Percentiles rank a stretch among this genome's conserved stretches.
These are phyloP conservation scores for Pseudobourletiella spinata DNA, from an alignment of 1,140 invertebrate species.

Conservation along the genomic window DNA sequence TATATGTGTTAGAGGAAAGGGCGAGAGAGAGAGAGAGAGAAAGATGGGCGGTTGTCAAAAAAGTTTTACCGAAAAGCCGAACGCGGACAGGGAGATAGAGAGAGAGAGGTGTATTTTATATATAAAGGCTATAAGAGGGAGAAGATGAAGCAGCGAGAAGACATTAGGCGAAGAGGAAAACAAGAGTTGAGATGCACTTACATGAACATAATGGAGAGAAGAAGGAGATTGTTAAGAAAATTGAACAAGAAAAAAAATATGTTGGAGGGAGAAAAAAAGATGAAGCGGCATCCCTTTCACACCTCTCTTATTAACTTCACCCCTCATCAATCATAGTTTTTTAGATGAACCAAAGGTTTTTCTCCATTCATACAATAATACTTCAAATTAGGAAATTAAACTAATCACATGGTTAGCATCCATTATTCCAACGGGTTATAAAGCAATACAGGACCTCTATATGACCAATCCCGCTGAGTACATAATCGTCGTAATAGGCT, in stretches of 20 bases:
- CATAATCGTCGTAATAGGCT: too few relatives aligned
- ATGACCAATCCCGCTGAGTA: neutral
- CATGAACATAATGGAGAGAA: neutral
- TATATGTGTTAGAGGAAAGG: too few relatives aligned
- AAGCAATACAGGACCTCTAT: neutral
- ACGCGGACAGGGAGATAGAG: too few relatives aligned
- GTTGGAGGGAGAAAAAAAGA: neutral
- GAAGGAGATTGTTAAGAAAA: neutral
- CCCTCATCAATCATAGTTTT: constrained; percentile 6
- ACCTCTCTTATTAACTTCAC: constrained; percentile 9
- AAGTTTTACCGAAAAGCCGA: too few relatives aligned
- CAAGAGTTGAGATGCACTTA: neutral
- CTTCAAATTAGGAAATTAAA: constrained; percentile 9
- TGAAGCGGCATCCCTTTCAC: constrained; percentile 6
- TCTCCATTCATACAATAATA: constrained; percentile 7
- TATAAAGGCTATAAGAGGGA: too few relatives aligned
- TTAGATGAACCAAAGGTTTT: constrained; percentile 2
- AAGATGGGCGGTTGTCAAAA: too few relatives aligned
- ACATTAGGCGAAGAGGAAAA: too few relatives aligned
- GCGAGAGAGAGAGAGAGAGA: too few relatives aligned
- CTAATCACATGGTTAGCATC: constrained; percentile 6
- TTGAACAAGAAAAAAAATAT: neutral
- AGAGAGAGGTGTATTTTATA: too few relatives aligned
- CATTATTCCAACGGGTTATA: neutral
- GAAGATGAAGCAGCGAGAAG: too few relatives aligned